Base-by-base conservation (phyloP, 2,797 vertebrate species). In the Myiothlypis chrysogaster region DNA sequence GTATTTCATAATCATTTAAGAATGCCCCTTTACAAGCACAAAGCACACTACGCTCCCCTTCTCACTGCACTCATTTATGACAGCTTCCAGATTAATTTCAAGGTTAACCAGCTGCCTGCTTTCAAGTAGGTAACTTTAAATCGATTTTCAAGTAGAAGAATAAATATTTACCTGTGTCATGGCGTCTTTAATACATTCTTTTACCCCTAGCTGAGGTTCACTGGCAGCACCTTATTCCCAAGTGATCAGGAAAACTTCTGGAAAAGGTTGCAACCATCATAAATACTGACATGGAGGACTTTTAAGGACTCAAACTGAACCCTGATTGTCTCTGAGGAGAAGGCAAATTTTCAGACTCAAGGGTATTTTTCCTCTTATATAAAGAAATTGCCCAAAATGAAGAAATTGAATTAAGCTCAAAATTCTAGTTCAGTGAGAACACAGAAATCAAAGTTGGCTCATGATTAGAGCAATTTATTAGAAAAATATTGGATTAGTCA, bases 11-110 rank as follows among this genome's bases (percentile, higher is more conserved):
- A 35, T 35, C 0, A 17, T 37, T 89, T 44, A 7, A 50, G 60
- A 46, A 19, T 17, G 16, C 2, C 3, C 2, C 7, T 39, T 87
- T 89, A 50, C 7, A 27, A 72, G 41, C 25, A 43, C 14, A 55
- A 59, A 66, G 17, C 5, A 8, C 16, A 8, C 3, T 39, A 14
- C 0, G 0, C 4, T 63, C 9, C 41, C 21, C 8, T 50, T 79
- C 14, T 15, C 4, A 3, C 9, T 37, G 3, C 23, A 14, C 4
- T 49, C 2, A 19, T n/a, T 65, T 65, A 20, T 24, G 34, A 70
- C 14, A 44, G 10, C 18, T 16, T 39, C 19, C 9, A 63, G 49
- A 39, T 12, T 39, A 32, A 56, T 37, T 49, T 77, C 19, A 50
- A 56, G 25, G 69, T 56, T 37, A 64, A 56, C 6, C 44, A 84